Evolutionary conservation across 2,888 invertebrate species (phyloP).

Genomic region (Rugalucina vietnamica): DNA sequence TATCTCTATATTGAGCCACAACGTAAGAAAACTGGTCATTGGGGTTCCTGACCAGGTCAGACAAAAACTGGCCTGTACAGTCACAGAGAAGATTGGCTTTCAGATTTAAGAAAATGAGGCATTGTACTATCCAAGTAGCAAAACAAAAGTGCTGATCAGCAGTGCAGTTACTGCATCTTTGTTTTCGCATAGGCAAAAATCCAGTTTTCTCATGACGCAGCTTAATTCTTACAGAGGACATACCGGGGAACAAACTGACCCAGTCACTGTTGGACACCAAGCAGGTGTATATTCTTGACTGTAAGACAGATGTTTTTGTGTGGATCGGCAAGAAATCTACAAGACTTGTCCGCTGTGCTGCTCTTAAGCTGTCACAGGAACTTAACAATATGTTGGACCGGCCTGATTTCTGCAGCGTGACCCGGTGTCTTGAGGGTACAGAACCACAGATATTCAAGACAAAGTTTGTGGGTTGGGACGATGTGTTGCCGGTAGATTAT

Average conservation of each 20-base stretch:
- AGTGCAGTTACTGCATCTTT: too few relatives aligned
- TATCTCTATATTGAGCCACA: too few relatives aligned
- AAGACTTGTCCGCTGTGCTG: slow-evolving; percentile 96
- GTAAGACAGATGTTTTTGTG: slow-evolving; percentile 96
- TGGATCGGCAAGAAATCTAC: slow-evolving; percentile 99
- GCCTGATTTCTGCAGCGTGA: slow-evolving; percentile 93
- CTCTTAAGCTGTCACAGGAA: slow-evolving; percentile 98
- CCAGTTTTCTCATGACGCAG: too few relatives aligned
- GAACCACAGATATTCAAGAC: slow-evolving; percentile 93
- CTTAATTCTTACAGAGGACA: slow-evolving; percentile 73
- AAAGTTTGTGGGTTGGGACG: slow-evolving; percentile 99
- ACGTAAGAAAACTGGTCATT: too few relatives aligned
- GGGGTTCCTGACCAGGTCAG: too few relatives aligned
- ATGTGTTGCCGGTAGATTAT: slow-evolving; percentile 98
- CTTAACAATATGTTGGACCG: slow-evolving; percentile 95
- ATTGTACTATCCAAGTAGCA: too few relatives aligned
- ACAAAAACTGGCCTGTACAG: too few relatives aligned
- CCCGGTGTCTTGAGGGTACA: slow-evolving; percentile 93
- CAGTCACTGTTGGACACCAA: slow-evolving; percentile 93
- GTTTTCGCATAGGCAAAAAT: too few relatives aligned
- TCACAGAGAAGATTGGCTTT: too few relatives aligned
- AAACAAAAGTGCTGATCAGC: too few relatives aligned
- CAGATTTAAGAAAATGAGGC: too few relatives aligned
- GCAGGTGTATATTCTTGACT: slow-evolving; percentile 98
- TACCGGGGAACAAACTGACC: slow-evolving; percentile 86